A percentile compares a stretch with the other conserved stretches of the same genome.
Evolutionary conservation across 2,888 invertebrate species (phyloP).

Genomic region (Polyploca ridens): DNA sequence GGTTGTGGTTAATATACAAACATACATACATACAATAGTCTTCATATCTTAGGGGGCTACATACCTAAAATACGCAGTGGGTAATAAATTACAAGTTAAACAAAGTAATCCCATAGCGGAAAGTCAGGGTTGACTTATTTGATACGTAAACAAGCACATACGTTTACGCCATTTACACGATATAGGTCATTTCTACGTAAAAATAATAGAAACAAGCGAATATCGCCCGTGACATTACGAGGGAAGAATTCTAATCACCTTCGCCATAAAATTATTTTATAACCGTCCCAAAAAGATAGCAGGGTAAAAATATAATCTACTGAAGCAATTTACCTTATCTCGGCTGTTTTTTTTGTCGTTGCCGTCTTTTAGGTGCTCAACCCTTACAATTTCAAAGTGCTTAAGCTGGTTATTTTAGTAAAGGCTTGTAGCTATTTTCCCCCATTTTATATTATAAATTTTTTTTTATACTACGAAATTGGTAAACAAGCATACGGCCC

Average conservation of each 20-base stretch:
- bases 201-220: slow-evolving; percentile 25
- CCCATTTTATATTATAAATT: no score
- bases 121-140: slow-evolving; percentile 27
- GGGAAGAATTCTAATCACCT: slow-evolving; percentile 33
- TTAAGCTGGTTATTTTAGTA: not conserved
- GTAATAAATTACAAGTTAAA: not conserved
- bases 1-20: no score
- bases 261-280: slow-evolving; percentile 31
- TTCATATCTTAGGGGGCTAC: not conserved
- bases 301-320: slow-evolving; percentile 39
- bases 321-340: slow-evolving; percentile 43
- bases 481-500: not conserved
- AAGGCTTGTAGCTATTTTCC: not conserved
- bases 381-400: not conserved
- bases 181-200: slow-evolving; percentile 14
- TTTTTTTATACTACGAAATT: not conserved
- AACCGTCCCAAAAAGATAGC: slow-evolving; percentile 34
- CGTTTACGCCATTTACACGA: slow-evolving; percentile 32
- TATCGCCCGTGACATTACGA: slow-evolving; percentile 30
- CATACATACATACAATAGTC: no score
- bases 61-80: not conserved
- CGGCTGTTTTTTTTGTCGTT: slow-evolving; percentile 33
- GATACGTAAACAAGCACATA: slow-evolving; percentile 36
- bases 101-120: slow-evolving; percentile 15
- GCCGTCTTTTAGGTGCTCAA: slow-evolving; percentile 3